Conservation (phyloP, 2,888 invertebrate genomes). For the Aspidiotus rigidus region DNA sequence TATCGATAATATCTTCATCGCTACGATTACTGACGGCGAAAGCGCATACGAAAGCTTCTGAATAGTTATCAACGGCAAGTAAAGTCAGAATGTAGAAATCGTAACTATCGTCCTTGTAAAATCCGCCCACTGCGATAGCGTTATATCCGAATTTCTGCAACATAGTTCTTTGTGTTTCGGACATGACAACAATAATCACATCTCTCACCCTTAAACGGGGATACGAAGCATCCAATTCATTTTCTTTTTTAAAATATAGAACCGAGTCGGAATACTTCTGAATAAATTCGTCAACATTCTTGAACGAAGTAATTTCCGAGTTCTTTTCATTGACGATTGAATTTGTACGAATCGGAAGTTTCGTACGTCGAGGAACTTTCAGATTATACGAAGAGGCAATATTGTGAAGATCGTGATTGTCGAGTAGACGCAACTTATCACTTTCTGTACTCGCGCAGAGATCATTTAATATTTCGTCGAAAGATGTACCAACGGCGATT, state of each 20-base stretch:
- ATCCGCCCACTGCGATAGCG: constrained; percentile 18
- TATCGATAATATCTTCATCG: constrained; percentile 10
- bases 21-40: constrained; percentile 26
- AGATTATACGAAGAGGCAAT: not conserved
- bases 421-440: not conserved
- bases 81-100: constrained; percentile 23
- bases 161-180: constrained; percentile 6
- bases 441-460: not conserved
- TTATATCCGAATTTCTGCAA: constrained; percentile 9
- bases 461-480: not conserved
- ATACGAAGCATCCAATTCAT: not conserved
- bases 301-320: not conserved
- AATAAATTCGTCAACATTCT: constrained; percentile 1
- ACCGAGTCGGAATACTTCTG: constrained; percentile 1
- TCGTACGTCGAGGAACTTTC: not conserved
- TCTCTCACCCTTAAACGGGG: constrained; percentile 12
- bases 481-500: constrained; percentile 3
- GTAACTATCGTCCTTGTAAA: not conserved
- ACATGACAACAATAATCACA: constrained; percentile 16
- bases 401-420: constrained; percentile 7
- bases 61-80: constrained; percentile 16
- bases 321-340: not conserved
- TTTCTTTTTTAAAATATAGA: constrained; percentile 14
- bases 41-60: constrained; percentile 13
- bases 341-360: not conserved